These are phyloP conservation scores for Ophraella communa DNA, from an alignment of 2,888 invertebrate species.

Conservation along the genomic window DNA sequence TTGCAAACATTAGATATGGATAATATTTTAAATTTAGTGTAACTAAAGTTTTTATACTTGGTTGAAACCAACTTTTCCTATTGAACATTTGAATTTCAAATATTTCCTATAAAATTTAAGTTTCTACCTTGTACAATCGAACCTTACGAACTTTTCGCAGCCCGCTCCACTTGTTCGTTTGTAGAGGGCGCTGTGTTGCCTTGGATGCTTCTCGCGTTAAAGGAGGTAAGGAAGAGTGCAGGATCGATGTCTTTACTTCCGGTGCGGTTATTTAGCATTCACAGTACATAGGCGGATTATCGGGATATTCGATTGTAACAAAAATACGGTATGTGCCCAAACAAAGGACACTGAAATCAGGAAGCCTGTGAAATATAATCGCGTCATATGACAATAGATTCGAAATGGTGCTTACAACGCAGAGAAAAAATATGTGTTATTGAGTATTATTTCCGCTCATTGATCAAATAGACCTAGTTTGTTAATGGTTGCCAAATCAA, in stretches of 20 bases:
- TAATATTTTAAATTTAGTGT: no score
- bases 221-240: conserved; percentile 41
- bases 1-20: no score
- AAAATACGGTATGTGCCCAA: background rate
- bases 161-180: conserved; percentile 1
- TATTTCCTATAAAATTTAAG: background rate
- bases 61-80: background rate
- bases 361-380: no score
- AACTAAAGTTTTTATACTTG: no score
- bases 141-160: background rate
- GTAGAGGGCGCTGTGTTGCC: conserved; percentile 21
- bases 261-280: conserved; percentile 44
- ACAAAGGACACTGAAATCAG: background rate
- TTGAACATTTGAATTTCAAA: background rate
- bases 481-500: no score
- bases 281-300: background rate
- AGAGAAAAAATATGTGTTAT: no score
- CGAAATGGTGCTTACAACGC: no score
- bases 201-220: conserved; percentile 23
- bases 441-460: no score
- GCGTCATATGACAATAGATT: no score
- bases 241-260: conserved; percentile 50
- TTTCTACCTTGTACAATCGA: background rate
- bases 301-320: background rate
- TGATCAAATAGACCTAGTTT: no score